These are phyloP conservation scores for Drosophila testacea DNA, from an alignment of 2,888 invertebrate species.

Conservation along the genomic window DNA sequence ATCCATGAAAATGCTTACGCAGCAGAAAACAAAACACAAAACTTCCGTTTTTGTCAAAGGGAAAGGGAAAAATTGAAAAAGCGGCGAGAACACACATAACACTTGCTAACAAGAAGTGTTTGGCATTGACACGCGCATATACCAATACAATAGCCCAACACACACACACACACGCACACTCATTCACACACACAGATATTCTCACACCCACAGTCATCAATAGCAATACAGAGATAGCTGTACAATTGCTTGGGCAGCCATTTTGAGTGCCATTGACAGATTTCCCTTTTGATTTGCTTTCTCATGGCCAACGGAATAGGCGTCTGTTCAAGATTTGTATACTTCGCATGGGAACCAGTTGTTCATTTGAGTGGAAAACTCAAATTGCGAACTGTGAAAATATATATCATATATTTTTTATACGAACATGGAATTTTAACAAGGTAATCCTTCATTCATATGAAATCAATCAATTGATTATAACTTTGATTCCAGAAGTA, in stretches of 20 bases:
- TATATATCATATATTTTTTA: neutral
- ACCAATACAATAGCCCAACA: slow-evolving; percentile 17
- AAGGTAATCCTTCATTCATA: too few species aligned
- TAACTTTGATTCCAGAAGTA: too few species aligned
- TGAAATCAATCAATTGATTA: too few species aligned
- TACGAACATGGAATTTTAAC: neutral
- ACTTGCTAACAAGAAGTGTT: slow-evolving; percentile 73
- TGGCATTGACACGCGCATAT: slow-evolving; percentile 53
- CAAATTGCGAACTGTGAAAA: slow-evolving; percentile 6
- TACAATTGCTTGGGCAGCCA: slow-evolving; percentile 49
- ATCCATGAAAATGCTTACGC: slow-evolving; percentile 46
- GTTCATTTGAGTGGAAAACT: slow-evolving; percentile 14
- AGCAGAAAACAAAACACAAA: slow-evolving; percentile 59
- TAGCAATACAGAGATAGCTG: slow-evolving; percentile 33
- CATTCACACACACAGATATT: neutral
- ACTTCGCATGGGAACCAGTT: slow-evolving; percentile 18
- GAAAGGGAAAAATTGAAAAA: slow-evolving; percentile 51
- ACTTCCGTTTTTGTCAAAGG: neutral
- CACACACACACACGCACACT: slow-evolving; percentile 1
- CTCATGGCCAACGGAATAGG: slow-evolving; percentile 29
- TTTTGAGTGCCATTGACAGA: slow-evolving; percentile 64
- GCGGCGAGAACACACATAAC: slow-evolving; percentile 49
- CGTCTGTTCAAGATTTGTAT: slow-evolving; percentile 31
- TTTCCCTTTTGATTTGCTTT: slow-evolving; percentile 48
- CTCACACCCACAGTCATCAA: slow-evolving; percentile 1